Percentiles rank a stretch among this genome's conserved stretches.
phyloP scores from a whole-genome alignment of 2,113 vertebrate genomes.

The Mus pahari region DNA sequence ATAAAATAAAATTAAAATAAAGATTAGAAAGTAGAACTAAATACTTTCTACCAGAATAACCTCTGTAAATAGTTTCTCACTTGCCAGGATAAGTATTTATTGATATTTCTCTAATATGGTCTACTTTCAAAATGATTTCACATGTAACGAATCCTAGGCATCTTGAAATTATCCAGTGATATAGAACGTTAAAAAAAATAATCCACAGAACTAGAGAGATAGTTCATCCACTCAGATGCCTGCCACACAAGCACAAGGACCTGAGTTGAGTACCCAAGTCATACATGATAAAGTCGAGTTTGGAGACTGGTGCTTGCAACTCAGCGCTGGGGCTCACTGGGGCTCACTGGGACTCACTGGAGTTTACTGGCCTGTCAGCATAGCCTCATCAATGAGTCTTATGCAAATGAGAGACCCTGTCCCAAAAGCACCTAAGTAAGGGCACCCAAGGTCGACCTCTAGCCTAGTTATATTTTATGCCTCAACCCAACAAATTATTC shows the following conservation, averaged over 20 bases:
- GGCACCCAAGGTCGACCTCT: background rate
- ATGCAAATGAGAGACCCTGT: background rate
- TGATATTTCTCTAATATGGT: conserved; percentile 19
- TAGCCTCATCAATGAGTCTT: background rate
- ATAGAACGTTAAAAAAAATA: background rate
- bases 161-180: background rate
- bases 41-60: background rate
- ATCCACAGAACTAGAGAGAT: no score
- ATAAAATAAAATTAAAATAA: background rate
- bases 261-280: background rate
- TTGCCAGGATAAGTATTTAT: background rate
- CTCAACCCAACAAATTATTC: background rate
- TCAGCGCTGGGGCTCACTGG: no score
- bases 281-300: background rate
- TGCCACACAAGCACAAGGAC: background rate
- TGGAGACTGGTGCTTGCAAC: background rate
- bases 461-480: background rate
- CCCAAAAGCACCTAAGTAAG: background rate
- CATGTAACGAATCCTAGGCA: background rate
- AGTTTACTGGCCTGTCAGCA: background rate
- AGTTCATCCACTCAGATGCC: background rate
- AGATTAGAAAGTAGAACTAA: background rate
- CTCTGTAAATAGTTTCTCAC: background rate
- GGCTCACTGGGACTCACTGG: no score
- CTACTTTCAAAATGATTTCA: conserved; percentile 34